Base-by-base conservation (phyloP, 2,113 vertebrate genomes). In the Limnothrissa miodon region DNA sequence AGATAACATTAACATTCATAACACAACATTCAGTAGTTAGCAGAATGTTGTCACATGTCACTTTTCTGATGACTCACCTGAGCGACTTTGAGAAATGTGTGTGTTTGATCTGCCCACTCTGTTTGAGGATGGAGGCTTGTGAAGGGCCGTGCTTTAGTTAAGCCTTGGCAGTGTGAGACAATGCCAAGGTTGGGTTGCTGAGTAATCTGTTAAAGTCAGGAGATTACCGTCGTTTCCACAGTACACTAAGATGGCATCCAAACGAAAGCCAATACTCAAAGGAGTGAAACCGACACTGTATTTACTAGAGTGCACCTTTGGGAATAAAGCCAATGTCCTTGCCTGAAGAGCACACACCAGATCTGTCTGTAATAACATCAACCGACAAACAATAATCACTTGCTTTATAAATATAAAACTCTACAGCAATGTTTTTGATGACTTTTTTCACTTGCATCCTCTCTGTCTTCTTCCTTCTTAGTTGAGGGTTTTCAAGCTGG, bases 401-500 rank as follows among this genome's bases (percentile, higher is more conserved):
- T n/a, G 25, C n/a, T 29, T 21, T 21, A 62, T 62, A 62, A 62
- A 62, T 62, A 62, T 62, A 23, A n/a, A 10, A 29, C 1, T 29
- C 17, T 36, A 33, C 13, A 39, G 29, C 25, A 4, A 21, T 74
- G 29, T 74, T 74, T 62, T 62, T n/a, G n/a, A n/a, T n/a, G n/a
- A n/a, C n/a, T 83, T 84, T 53, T 44, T 21, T 42, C 48, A 85
- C 5, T 79, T 23, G 86, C 15, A 29, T 25, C 25, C 13, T 80
- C 15, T 9, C 13, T 19, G 19, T 25, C 74, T 62, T 33, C 78
- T 19, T 80, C 33, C 53, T 17, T 80, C 85, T 2, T 87, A 99
- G 98, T 92, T 99, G 89, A 95, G 98, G 94, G 98, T 99, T 89
- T 99, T 99, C 95, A 99, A 99, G 90, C 90, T 99, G 90, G 98